Percentiles rank a stretch among this genome's conserved stretches.
Conservation (phyloP, 2,797 vertebrate genomes). For the Gymnoscopelus microlampas region DNA sequence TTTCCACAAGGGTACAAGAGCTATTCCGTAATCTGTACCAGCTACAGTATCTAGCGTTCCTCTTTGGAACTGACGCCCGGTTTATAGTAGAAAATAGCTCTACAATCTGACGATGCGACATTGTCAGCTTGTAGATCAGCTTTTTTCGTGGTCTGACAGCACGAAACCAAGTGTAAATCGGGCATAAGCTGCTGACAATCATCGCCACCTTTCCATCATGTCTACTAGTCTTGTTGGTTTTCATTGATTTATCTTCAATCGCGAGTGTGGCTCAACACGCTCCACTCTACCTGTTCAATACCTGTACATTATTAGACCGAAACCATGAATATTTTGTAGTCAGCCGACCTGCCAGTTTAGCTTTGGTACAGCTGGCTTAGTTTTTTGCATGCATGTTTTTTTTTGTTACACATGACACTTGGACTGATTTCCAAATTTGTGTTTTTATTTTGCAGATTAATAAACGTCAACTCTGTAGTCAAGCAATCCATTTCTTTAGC, state of each 20-base stretch:
- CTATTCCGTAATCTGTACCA: too few relatives aligned
- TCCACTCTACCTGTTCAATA: conserved; percentile 2
- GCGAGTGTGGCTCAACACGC: not conserved
- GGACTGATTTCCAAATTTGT: conserved; percentile 15
- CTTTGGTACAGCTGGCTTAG: not conserved
- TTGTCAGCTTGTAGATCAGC: too few relatives aligned
- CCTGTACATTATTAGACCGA: conserved; percentile 5
- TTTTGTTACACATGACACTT: conserved; percentile 29
- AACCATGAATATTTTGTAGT: conserved; percentile 48
- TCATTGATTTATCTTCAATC: conserved; percentile 9
- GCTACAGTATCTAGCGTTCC: too few relatives aligned
- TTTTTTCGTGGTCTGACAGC: too few relatives aligned
- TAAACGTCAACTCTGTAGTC: not conserved
- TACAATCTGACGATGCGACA: too few relatives aligned
- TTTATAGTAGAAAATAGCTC: too few relatives aligned
- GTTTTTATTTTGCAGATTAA: too few relatives aligned
- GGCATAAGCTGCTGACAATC: conserved; percentile 47
- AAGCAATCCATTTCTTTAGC: conserved; percentile 35
- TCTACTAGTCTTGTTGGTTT: conserved; percentile 3
- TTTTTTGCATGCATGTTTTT: conserved; percentile 21
- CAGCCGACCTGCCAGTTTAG: conserved; percentile 34
- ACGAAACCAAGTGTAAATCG: too few relatives aligned
- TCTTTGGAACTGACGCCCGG: too few relatives aligned
- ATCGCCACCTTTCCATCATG: not conserved
- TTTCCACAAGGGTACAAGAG: conserved; percentile 3